Base-by-base conservation (phyloP, 2,888 invertebrate genomes). In the Tribolium freemani region DNA sequence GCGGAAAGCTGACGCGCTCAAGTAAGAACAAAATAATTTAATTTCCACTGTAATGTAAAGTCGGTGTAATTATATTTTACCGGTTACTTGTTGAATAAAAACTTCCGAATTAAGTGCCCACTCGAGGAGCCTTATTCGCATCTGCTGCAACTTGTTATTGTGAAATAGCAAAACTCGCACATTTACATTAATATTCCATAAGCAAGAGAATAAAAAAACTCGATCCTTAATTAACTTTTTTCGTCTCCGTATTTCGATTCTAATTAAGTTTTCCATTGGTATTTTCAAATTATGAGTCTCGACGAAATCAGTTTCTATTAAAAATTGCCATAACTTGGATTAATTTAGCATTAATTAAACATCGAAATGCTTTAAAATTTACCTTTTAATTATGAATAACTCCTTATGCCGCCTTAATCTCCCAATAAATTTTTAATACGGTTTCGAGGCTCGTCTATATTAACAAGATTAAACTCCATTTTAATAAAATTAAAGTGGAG, bases 21-120 rank as follows among this genome's bases (percentile, higher is more conserved):
- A 63, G 63, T 63, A 63, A 63, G 63, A 63, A 31, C 63, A 31
- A 51, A 63, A 63, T 63, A 63, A 63, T 63, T 63, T 50, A 11
- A 63, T 63, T 63, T 51, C 5, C 46, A 16, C 26, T 48, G 26
- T n/a, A 48, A 46, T 20, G 60, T 26, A 46, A 60, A 60, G 45
- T 58, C 44, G 13, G 58, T 58, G 45, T 58, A 58, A 58, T 58
- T 58, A 20, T 20, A 9, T 58, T 45, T n/a, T 45, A 9, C 13
- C 10, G 30, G 48, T 13, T 26, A 60, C 60, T 60, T 60, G 60
- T 60, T 60, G 60, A 60, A 26, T 60, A 26, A 60, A 48, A 46
- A 30, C 45, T 58, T 58, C 3, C 21, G 54, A 10, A 30, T 54
- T 30, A 30, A 46, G 58, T 38, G 46, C 5, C 26, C 46, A 38